Percentiles rank a stretch among this genome's conserved stretches.
phyloP scores from a whole-genome alignment of 2,888 invertebrate genomes.

The Heliconius hortense region DNA sequence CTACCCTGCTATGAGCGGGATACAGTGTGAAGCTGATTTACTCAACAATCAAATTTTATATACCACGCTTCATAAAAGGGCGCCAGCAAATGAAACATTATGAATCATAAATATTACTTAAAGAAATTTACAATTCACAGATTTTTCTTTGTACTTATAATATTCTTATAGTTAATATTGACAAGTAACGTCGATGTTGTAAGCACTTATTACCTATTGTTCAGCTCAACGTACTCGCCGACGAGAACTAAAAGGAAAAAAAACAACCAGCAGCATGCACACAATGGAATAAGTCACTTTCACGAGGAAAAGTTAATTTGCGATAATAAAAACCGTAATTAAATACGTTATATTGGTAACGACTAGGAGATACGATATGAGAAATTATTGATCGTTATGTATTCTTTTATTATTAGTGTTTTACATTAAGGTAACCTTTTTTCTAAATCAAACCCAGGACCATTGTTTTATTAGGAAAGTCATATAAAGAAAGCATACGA shows the following conservation, averaged over 20 bases:
- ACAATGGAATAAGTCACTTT: slow-evolving; percentile 35
- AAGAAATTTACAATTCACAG: background rate
- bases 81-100: too few species aligned
- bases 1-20: too few species aligned
- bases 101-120: background rate
- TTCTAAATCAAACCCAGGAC: background rate
- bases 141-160: background rate
- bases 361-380: background rate
- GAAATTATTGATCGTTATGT: background rate
- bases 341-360: slow-evolving; percentile 16
- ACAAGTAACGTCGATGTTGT: slow-evolving; percentile 10
- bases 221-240: slow-evolving; percentile 28
- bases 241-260: slow-evolving; percentile 17
- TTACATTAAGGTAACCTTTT: background rate
- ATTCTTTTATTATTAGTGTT: background rate
- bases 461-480: background rate
- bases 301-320: slow-evolving; percentile 36
- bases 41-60: too few species aligned
- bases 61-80: too few species aligned
- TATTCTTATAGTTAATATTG: slow-evolving; percentile 2
- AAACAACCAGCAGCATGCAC: slow-evolving; percentile 30
- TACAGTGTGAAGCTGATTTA: too few species aligned
- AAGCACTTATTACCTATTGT: slow-evolving; percentile 28
- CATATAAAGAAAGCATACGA: background rate
- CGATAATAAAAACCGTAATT: slow-evolving; percentile 22